These are phyloP conservation scores for Drosophila borborema DNA, from an alignment of 2,888 invertebrate species.

Conservation along the genomic window DNA sequence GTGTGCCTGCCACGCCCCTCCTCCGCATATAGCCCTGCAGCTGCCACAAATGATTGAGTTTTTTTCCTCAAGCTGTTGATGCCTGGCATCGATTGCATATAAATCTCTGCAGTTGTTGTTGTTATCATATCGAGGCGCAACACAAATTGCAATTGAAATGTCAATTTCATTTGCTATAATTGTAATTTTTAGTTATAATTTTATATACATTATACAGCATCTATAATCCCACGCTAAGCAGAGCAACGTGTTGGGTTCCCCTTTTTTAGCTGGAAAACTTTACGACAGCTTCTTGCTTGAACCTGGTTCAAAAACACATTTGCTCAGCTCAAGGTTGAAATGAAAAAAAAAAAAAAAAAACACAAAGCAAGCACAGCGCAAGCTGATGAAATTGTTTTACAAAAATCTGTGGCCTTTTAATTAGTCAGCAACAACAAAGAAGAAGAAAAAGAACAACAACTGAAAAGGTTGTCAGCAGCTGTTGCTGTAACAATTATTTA, in stretches of 20 bases:
- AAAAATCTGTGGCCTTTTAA: slow-evolving; percentile 53
- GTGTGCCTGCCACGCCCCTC: slow-evolving; percentile 9
- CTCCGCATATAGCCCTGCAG: background rate
- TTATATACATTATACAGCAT: background rate
- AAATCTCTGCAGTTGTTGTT: slow-evolving; percentile 64
- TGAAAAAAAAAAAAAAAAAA: too few species aligned
- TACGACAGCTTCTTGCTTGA: slow-evolving; percentile 8
- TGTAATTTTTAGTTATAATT: background rate
- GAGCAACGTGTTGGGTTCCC: too few species aligned
- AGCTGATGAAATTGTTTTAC: slow-evolving; percentile 56
- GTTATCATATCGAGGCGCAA: slow-evolving; percentile 60
- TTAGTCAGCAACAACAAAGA: slow-evolving; percentile 43
- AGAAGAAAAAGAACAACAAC: slow-evolving; percentile 7
- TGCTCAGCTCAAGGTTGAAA: slow-evolving; percentile 44
- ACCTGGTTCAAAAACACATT: slow-evolving; percentile 4
- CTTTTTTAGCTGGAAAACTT: slow-evolving; percentile 39
- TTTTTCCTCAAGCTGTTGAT: slow-evolving; percentile 38
- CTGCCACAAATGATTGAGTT: slow-evolving; percentile 66
- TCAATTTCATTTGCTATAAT: slow-evolving; percentile 51
- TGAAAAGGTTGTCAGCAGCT: slow-evolving; percentile 56
- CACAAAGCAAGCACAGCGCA: slow-evolving; percentile 6
- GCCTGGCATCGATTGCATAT: slow-evolving; percentile 76
- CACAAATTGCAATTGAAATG: slow-evolving; percentile 71
- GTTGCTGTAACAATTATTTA: slow-evolving; percentile 60
- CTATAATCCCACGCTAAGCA: slow-evolving; percentile 8